Conservation (phyloP, 2,113 vertebrate species). For the Acanthochromis polyacanthus region DNA sequence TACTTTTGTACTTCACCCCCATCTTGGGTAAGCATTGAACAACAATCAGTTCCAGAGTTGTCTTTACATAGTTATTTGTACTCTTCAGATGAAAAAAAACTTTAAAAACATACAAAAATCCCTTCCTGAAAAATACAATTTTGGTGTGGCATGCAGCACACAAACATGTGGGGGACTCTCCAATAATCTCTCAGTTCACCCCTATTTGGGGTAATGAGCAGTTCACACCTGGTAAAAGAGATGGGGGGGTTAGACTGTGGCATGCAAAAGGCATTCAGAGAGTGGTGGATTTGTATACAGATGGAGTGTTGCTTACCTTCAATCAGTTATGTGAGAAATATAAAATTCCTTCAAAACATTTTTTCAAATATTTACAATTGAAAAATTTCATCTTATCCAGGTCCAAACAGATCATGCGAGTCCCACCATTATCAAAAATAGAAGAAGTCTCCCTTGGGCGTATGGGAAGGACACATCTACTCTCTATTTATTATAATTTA, state of each 20-base stretch:
- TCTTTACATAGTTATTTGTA: too few relatives aligned
- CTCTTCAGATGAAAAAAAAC: too few relatives aligned
- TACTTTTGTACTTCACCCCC: too few relatives aligned
- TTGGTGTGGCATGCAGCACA: not conserved
- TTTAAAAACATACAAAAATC: too few relatives aligned
- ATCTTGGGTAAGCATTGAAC: too few relatives aligned
- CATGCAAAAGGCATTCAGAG: constrained; percentile 1
- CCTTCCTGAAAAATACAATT: constrained; percentile 6
- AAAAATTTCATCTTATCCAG: not conserved
- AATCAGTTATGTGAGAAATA: not conserved
- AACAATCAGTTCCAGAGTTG: too few relatives aligned
- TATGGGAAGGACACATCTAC: not conserved
- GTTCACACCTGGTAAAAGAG: not conserved
- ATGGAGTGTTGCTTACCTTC: not conserved
- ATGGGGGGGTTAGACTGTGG: constrained; percentile 6
- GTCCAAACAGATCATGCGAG: not conserved
- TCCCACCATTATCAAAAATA: not conserved
- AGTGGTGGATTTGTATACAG: not conserved
- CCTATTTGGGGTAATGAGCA: not conserved
- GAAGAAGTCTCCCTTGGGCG: not conserved
- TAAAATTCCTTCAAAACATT: rapidly evolving
- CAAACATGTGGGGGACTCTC: not conserved
- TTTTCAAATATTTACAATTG: not conserved
- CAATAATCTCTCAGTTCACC: not conserved
- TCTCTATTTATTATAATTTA: not conserved